A percentile compares a stretch with the other conserved stretches of the same genome.
These are phyloP conservation scores for Sinelater perroti DNA, from an alignment of 2,888 invertebrate species.

Conservation along the genomic window DNA sequence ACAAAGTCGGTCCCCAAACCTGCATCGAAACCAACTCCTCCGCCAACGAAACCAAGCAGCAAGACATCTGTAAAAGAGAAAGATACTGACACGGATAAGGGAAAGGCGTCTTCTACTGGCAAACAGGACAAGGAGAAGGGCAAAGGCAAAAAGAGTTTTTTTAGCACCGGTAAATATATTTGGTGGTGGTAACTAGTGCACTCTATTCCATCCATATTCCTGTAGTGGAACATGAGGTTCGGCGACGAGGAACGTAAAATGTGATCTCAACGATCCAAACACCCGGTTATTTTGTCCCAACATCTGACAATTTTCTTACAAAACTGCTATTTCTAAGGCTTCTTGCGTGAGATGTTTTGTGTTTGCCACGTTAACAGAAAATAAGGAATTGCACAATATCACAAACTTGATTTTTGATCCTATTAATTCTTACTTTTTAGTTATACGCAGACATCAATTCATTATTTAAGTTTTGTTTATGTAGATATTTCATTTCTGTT, in stretches of 20 bases:
- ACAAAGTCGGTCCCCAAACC: slow-evolving; percentile 50
- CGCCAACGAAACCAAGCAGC: slow-evolving; percentile 41
- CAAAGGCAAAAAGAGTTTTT: slow-evolving; percentile 79
- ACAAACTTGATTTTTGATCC: background rate
- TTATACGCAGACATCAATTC: slow-evolving; percentile 3
- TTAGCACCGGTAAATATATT: slow-evolving; percentile 84
- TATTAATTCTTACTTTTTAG: slow-evolving; percentile 6
- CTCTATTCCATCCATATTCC: slow-evolving; percentile 45
- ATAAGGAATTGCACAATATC: slow-evolving; percentile 22
- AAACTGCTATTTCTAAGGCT: slow-evolving; percentile 49
- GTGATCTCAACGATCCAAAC: slow-evolving; percentile 44
- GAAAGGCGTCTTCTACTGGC: slow-evolving; percentile 57
- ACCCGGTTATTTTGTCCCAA: slow-evolving; percentile 31
- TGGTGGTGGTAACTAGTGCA: slow-evolving; percentile 75
- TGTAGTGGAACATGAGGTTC: slow-evolving; percentile 57
- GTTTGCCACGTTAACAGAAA: slow-evolving; percentile 28
- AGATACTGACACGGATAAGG: slow-evolving; percentile 49
- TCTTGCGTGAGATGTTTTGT: slow-evolving; percentile 49
- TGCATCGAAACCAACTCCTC: slow-evolving; percentile 35
- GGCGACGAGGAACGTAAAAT: slow-evolving; percentile 47
- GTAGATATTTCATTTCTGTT: slow-evolving; percentile 8
- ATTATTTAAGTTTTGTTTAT: slow-evolving; percentile 7
- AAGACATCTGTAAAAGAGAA: slow-evolving; percentile 20
- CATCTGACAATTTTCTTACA: slow-evolving; percentile 40
- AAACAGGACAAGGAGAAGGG: slow-evolving; percentile 68